Percentiles rank a stretch among this genome's conserved stretches.
Conservation (phyloP, 1,140 invertebrate genomes). For the Melipona quadrifasciata region DNA sequence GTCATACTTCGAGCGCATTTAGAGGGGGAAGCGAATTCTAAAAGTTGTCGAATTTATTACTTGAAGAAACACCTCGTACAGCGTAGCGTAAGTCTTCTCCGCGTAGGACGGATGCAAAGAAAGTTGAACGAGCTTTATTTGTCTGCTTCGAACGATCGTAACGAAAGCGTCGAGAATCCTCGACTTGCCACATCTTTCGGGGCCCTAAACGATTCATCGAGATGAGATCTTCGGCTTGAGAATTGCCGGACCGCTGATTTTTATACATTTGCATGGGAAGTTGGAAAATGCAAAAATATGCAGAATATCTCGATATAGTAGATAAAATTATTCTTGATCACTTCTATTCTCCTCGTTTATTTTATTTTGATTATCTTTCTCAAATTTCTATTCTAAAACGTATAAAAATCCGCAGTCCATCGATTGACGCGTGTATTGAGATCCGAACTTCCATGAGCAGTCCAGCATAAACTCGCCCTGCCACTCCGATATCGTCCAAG, state of each 20-base stretch:
- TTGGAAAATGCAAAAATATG: no score
- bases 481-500: constrained; percentile 70
- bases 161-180: constrained; percentile 82
- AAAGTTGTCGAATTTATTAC: constrained; percentile 31
- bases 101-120: constrained; percentile 59
- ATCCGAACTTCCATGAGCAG: constrained; percentile 72
- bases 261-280: no score
- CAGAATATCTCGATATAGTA: no score
- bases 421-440: background rate
- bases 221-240: background rate
- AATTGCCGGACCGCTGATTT: no score
- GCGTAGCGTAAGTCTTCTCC: constrained; percentile 53
- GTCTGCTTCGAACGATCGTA: constrained; percentile 73
- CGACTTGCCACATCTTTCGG: constrained; percentile 81
- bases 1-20: no score
- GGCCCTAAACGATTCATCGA: constrained; percentile 71
- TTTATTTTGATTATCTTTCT: no score
- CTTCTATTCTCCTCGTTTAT: no score
- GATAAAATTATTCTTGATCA: no score
- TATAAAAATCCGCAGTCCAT: no score
- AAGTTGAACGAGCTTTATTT: constrained; percentile 73
- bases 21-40: background rate
- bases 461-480: constrained; percentile 68
- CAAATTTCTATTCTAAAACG: no score
- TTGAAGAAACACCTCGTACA: constrained; percentile 63